Evolutionary conservation across 2,113 vertebrate species (phyloP).

Genomic region (Takifugu bimaculatus): DNA sequence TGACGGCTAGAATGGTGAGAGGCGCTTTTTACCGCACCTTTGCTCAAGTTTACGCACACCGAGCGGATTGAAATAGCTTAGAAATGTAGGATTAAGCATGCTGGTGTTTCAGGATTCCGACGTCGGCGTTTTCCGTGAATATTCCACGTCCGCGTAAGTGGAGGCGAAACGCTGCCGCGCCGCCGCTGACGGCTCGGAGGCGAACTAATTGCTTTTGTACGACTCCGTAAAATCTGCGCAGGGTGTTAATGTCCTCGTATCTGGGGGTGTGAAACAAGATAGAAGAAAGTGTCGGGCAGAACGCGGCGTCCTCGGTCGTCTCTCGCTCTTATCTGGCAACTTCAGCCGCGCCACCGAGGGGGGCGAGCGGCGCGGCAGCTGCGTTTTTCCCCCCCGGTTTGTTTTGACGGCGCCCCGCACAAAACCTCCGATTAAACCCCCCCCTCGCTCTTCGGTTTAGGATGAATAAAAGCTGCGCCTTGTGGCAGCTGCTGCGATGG

Average conservation of each 20-base stretch:
- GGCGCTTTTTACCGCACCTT: constrained; percentile 73
- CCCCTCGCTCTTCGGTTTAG: constrained; percentile 26
- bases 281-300: constrained; percentile 46
- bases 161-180: constrained; percentile 52
- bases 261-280: constrained; percentile 46
- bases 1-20: constrained; percentile 74
- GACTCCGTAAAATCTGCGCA: constrained; percentile 61
- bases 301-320: constrained; percentile 47
- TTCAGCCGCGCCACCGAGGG: constrained; percentile 60
- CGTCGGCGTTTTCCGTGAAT: constrained; percentile 39
- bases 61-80: constrained; percentile 46
- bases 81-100: background rate
- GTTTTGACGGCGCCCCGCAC: constrained; percentile 58
- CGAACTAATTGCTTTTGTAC: constrained; percentile 75
- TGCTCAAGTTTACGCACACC: constrained; percentile 52
- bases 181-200: constrained; percentile 58
- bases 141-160: constrained; percentile 57
- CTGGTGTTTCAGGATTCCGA: constrained; percentile 38
- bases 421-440: constrained; percentile 48
- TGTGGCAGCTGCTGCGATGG: constrained; percentile 55
- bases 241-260: constrained; percentile 63
- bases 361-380: constrained; percentile 62
- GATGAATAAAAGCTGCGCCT: constrained; percentile 42
- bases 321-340: constrained; percentile 51
- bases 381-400: constrained; percentile 37